Conservation (phyloP, 2,888 invertebrate genomes). For the Entomobrya multifasciata region DNA sequence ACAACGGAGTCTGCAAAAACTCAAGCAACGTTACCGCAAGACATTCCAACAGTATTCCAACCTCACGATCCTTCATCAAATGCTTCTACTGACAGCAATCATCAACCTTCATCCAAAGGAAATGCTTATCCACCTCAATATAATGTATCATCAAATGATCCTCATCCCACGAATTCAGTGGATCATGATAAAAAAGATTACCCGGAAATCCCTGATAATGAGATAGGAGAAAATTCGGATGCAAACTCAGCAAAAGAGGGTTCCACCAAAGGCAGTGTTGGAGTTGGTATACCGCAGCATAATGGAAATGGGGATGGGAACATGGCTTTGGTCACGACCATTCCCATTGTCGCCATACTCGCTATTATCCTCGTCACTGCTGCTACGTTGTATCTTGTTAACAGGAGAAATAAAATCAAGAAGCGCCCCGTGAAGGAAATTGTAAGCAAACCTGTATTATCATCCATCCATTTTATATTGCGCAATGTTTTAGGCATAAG, state of each 20-base stretch:
- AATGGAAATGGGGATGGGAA: conserved; percentile 60
- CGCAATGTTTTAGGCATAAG: too few species aligned
- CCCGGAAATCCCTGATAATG: conserved; percentile 71
- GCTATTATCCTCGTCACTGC: conserved; percentile 87
- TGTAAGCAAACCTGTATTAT: conserved; percentile 83
- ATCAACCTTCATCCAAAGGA: neutral
- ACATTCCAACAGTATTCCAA: conserved; percentile 47
- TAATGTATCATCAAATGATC: conserved; percentile 54
- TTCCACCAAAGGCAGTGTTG: conserved; percentile 10
- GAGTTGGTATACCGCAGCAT: conserved; percentile 46
- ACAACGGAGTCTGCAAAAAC: conserved; percentile 79
- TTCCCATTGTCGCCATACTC: conserved; percentile 85
- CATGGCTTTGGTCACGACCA: conserved; percentile 72
- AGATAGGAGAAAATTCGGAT: conserved; percentile 40
- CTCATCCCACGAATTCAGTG: conserved; percentile 25
- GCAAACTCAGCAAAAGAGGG: conserved; percentile 52
- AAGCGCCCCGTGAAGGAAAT: conserved; percentile 86
- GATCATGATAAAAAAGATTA: conserved; percentile 63
- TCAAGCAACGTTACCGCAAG: conserved; percentile 79
- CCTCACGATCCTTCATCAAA: conserved; percentile 58
- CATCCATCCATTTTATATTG: too few species aligned
- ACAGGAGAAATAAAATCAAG: conserved; percentile 85
- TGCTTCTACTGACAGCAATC: neutral
- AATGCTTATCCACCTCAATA: conserved; percentile 53
- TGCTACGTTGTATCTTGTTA: conserved; percentile 86